Conservation (phyloP, 1,140 invertebrate species). For the Caenorhabditis latens region DNA sequence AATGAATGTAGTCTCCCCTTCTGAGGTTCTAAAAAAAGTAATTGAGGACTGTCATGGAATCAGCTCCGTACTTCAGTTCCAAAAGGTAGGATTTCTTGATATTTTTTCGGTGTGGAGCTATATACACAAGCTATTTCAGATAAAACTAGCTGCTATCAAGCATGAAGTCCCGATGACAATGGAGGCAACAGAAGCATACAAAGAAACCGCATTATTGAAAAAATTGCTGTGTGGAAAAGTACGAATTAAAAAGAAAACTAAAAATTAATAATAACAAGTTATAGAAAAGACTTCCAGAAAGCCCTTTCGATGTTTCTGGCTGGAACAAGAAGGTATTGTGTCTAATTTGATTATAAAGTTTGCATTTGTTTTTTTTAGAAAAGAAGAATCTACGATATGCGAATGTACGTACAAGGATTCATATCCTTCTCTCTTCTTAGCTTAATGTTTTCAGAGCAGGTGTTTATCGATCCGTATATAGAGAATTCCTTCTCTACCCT, state of each 20-base stretch:
- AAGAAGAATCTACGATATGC: neutral
- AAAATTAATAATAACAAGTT: neutral
- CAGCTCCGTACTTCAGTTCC: neutral
- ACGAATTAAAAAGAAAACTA: no score
- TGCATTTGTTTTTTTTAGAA: neutral
- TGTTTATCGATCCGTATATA: constrained; percentile 7
- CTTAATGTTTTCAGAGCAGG: no score
- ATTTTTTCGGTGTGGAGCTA: neutral
- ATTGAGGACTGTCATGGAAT: neutral
- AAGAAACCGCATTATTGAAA: no score
- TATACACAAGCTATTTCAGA: neutral
- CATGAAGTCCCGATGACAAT: no score
- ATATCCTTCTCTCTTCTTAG: no score
- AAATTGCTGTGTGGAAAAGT: no score
- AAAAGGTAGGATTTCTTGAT: neutral
- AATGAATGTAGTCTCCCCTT: neutral
- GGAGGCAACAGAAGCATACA: no score
- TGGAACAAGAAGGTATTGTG: neutral
- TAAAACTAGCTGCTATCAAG: neutral
- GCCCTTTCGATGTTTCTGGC: neutral
- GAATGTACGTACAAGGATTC: neutral
- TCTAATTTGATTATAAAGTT: neutral
- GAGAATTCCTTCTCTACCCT: neutral
- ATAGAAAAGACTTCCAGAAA: neutral
- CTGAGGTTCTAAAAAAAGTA: neutral